A percentile compares a stretch with the other conserved stretches of the same genome.
These are phyloP conservation scores for Cephus runcator DNA, from an alignment of 2,888 invertebrate genomes.

Conservation along the genomic window DNA sequence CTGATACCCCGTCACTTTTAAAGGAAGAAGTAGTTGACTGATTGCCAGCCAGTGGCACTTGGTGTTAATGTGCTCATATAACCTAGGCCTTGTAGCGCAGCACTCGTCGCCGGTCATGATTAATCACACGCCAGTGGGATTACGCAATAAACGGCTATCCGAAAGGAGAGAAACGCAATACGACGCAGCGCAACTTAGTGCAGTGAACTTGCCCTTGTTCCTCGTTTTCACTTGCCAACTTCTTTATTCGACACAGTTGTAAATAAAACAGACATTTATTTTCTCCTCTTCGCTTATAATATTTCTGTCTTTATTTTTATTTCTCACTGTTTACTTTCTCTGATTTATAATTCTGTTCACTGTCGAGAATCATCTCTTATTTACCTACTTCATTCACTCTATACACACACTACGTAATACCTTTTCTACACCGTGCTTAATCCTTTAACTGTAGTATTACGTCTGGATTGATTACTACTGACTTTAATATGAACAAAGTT, in stretches of 20 bases:
- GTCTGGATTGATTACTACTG: conserved; percentile 12
- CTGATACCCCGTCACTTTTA: not conserved
- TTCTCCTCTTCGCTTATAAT: not conserved
- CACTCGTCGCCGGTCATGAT: conserved; percentile 15
- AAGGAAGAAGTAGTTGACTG: not conserved
- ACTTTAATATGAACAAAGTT: conserved; percentile 7
- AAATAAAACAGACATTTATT: conserved; percentile 10
- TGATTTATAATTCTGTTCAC: not conserved
- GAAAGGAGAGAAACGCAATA: not conserved
- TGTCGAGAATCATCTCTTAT: not conserved
- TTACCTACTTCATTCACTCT: not conserved
- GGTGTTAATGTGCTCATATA: conserved; percentile 1
- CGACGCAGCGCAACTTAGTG: not conserved
- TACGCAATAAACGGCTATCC: conserved; percentile 21
- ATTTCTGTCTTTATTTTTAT: not conserved
- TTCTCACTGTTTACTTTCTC: not conserved
- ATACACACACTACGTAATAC: not conserved
- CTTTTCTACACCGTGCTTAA: conserved; percentile 1
- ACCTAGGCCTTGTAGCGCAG: conserved; percentile 21
- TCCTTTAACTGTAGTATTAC: not conserved
- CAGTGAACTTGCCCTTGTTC: conserved; percentile 4
- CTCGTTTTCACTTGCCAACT: not conserved
- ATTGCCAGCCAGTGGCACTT: not conserved
- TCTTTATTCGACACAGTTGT: not conserved
- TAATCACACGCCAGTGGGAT: conserved; percentile 15